Conservation (phyloP, 2,797 vertebrate species). For the Scomberomorus guttatus region DNA sequence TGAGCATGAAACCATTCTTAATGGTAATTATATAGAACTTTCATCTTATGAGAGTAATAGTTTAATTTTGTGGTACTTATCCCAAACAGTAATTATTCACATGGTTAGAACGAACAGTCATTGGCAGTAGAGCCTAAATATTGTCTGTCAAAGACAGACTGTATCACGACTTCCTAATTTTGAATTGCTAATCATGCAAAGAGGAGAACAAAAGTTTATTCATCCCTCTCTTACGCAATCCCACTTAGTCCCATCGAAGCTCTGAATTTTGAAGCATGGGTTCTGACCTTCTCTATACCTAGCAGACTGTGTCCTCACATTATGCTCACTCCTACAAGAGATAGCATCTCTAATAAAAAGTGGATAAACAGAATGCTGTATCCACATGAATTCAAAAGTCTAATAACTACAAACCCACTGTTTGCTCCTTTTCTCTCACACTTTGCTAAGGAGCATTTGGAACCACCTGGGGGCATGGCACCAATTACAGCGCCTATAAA, state of each 20-base stretch:
- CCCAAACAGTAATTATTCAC: constrained; percentile 33
- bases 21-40: constrained; percentile 39
- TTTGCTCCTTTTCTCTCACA: constrained; percentile 13
- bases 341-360: constrained; percentile 14
- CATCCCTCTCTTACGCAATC: constrained; percentile 60
- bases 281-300: constrained; percentile 43
- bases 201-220: constrained; percentile 72
- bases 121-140: constrained; percentile 19
- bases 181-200: constrained; percentile 60
- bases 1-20: constrained; percentile 19
- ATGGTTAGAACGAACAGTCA: constrained; percentile 3
- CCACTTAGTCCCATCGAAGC: constrained; percentile 51
- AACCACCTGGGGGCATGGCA: constrained; percentile 37
- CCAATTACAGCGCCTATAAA: constrained; percentile 45
- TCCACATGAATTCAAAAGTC: constrained; percentile 32
- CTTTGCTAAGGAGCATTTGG: constrained; percentile 63
- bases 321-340: constrained; percentile 42
- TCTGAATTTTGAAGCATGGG: constrained; percentile 34
- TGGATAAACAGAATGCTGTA: constrained; percentile 25
- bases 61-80: constrained; percentile 41
- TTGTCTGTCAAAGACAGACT: constrained; percentile 25
- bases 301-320: constrained; percentile 25
- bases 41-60: constrained; percentile 32
- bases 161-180: constrained; percentile 64
- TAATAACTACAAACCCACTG: constrained; percentile 4